Evolutionary conservation across 2,888 invertebrate species (phyloP).

Genomic region (Schrankia costaestrigalis): DNA sequence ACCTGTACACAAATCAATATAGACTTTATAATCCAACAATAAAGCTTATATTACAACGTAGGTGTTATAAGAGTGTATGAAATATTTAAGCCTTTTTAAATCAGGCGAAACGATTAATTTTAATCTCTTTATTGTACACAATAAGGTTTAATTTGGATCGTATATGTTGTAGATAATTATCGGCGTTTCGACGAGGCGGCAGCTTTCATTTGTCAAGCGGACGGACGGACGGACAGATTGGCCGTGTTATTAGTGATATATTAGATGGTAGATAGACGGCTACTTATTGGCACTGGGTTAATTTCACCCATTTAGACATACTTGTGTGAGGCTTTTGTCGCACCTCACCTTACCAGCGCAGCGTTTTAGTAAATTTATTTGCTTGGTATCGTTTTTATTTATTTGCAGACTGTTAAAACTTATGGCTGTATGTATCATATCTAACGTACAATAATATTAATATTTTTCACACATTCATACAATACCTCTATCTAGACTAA

Average conservation of each 20-base stretch:
- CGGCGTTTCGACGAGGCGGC: slow-evolving; percentile 39
- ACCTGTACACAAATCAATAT: slow-evolving; percentile 1
- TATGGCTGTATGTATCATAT: too few relatives aligned
- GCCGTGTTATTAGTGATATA: slow-evolving; percentile 51
- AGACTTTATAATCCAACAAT: not conserved
- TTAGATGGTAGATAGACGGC: slow-evolving; percentile 51
- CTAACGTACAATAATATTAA: too few relatives aligned
- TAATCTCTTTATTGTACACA: slow-evolving; percentile 22
- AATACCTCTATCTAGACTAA: too few relatives aligned
- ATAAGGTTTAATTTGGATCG: slow-evolving; percentile 37
- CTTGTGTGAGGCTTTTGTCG: slow-evolving; percentile 20
- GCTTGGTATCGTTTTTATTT: too few relatives aligned
- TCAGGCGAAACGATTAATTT: slow-evolving; percentile 29
- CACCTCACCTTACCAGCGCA: not conserved
- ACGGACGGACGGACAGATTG: slow-evolving; percentile 43
- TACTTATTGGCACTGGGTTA: slow-evolving; percentile 44
- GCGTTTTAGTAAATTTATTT: too few relatives aligned
- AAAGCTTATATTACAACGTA: slow-evolving; percentile 5
- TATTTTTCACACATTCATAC: too few relatives aligned
- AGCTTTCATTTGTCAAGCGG: slow-evolving; percentile 53
- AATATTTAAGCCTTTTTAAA: slow-evolving; percentile 21
- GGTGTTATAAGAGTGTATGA: slow-evolving; percentile 3
- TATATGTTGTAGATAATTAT: slow-evolving; percentile 48
- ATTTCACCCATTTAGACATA: slow-evolving; percentile 41
- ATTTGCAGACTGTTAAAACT: too few relatives aligned